phyloP scores from a whole-genome alignment of 53 echinoderm and acorn worm species.

The Zoroaster sp. region DNA sequence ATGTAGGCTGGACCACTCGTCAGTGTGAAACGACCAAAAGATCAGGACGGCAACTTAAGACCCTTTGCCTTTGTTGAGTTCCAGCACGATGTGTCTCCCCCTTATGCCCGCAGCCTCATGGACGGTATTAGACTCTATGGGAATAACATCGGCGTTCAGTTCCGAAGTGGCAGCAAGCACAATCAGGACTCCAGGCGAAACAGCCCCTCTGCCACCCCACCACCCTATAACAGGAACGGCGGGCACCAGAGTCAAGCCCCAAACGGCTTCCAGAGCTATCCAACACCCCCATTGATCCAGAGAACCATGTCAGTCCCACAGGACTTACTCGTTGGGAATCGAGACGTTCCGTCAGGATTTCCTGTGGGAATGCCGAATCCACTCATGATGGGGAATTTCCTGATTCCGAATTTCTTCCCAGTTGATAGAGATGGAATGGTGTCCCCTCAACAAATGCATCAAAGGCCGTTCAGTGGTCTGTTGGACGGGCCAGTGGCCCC shows the following conservation, averaged over 20 bases:
- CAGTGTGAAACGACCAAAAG: constrained; percentile 77
- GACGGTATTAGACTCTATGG: constrained; percentile 65
- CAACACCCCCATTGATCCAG: constrained; percentile 31
- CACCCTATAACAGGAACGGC: background rate
- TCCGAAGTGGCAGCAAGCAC: constrained; percentile 89
- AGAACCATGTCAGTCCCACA: constrained; percentile 32
- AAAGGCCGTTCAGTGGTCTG: background rate
- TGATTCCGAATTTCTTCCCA: background rate
- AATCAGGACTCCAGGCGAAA: constrained; percentile 9
- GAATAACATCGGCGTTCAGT: constrained; percentile 66
- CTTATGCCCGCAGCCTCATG: constrained; percentile 85
- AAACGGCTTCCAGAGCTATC: background rate
- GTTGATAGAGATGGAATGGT: background rate
- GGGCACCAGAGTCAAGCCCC: background rate
- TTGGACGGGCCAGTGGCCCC: background rate
- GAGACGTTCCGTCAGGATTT: background rate
- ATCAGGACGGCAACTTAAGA: constrained; percentile 60
- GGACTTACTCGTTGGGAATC: background rate
- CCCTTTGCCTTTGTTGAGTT: constrained; percentile 93
- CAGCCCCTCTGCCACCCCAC: constrained; percentile 23
- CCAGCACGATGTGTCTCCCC: constrained; percentile 91
- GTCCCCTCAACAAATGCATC: background rate
- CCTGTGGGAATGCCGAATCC: background rate
- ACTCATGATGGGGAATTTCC: background rate
- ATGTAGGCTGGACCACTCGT: constrained; percentile 88